Percentiles rank a stretch among this genome's conserved stretches.
Conservation (phyloP, 64 coral and sea anemone species). For the Montipora efflorescens region DNA sequence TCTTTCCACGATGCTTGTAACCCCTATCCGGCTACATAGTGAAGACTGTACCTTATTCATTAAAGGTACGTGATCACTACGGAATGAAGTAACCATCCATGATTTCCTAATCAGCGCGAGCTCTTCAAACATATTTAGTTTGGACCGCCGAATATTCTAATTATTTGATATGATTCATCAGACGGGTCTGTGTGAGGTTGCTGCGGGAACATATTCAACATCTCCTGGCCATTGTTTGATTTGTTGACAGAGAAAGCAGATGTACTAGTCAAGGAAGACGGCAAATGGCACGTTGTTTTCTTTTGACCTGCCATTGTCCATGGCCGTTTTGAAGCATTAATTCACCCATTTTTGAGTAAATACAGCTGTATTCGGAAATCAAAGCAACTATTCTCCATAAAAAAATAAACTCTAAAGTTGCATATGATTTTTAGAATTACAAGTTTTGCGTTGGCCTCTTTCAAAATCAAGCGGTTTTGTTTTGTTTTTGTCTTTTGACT, state of each 20-base stretch:
- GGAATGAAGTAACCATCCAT: neutral
- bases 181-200: conserved; percentile 65
- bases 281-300: conserved; percentile 74
- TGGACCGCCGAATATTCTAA: conserved; percentile 34
- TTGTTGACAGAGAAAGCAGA: conserved; percentile 88
- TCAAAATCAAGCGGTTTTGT: neutral
- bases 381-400: conserved; percentile 31
- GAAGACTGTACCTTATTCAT: neutral
- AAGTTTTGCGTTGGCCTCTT: neutral
- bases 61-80: neutral
- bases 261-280: conserved; percentile 62
- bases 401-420: neutral
- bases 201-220: conserved; percentile 33
- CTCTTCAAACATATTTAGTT: conserved; percentile 37
- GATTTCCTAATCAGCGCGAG: neutral
- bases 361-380: conserved; percentile 85
- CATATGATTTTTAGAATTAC: neutral
- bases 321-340: conserved; percentile 83
- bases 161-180: conserved; percentile 66
- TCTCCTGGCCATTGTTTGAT: conserved; percentile 41
- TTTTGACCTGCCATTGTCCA: conserved; percentile 59
- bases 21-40: neutral
- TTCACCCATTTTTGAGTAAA: conserved; percentile 83
- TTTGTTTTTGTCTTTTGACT: neutral
- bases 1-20: neutral